Evolutionary conservation across 2,113 vertebrate species (phyloP).

Genomic region (Siniperca knerii): DNA sequence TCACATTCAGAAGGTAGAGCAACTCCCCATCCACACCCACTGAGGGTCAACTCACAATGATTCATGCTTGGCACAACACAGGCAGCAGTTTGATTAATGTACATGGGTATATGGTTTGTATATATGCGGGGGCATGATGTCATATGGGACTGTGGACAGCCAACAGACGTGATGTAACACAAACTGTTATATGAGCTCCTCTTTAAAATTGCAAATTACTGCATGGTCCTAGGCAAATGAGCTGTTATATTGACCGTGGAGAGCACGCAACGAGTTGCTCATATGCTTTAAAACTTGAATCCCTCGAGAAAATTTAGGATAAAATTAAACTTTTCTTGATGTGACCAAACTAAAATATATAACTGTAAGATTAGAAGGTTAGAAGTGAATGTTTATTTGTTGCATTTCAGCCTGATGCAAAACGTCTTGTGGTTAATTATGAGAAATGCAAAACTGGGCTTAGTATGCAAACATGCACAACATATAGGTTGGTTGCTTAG

Average conservation of each 20-base stretch:
- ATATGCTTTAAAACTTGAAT: conserved; percentile 19
- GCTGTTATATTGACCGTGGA: conserved; percentile 27
- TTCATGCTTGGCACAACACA: conserved; percentile 76
- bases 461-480: conserved; percentile 38
- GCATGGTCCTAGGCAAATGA: conserved; percentile 32
- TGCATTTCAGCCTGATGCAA: conserved; percentile 27
- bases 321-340: conserved; percentile 31
- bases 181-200: conserved; percentile 52
- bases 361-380: not conserved
- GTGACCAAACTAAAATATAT: conserved; percentile 36
- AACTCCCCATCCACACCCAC: conserved; percentile 45
- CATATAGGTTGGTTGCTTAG: conserved; percentile 31
- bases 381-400: conserved; percentile 7
- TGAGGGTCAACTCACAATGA: conserved; percentile 67
- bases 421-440: conserved; percentile 36
- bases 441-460: conserved; percentile 27
- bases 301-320: not conserved
- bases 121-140: conserved; percentile 60
- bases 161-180: conserved; percentile 72
- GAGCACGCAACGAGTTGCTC: conserved; percentile 4
- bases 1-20: conserved; percentile 33
- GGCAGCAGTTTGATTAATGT: conserved; percentile 66
- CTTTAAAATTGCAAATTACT: conserved; percentile 41
- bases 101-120: conserved; percentile 61
- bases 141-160: conserved; percentile 68